Evolutionary conservation across 92 coral and sea anemone genomes (phyloP).

Genomic region (Umimayanthus chanpuru): DNA sequence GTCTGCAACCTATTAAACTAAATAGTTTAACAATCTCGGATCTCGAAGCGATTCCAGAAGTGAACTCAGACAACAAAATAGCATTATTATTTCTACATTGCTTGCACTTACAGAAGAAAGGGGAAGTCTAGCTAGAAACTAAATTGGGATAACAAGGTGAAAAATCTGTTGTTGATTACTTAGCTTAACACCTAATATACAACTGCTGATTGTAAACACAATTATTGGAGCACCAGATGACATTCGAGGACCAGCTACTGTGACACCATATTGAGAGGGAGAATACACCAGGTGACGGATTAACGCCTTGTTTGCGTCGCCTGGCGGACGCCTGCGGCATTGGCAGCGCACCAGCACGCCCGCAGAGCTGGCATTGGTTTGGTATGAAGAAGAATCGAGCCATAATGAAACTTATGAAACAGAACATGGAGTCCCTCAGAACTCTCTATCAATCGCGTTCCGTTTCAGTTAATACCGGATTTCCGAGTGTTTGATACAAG

Average conservation of each 20-base stretch:
- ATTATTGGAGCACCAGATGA: not conserved
- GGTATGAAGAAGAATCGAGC: not conserved
- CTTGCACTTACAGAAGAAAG: not conserved
- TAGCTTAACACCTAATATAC: conserved; percentile 3
- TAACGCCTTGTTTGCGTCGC: conserved; percentile 19
- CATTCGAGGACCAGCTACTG: not conserved
- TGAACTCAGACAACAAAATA: too few relatives aligned
- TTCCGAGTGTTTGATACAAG: not conserved
- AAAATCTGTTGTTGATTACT: not conserved
- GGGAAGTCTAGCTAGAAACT: conserved; percentile 10
- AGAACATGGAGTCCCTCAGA: not conserved
- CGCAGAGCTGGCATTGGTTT: not conserved
- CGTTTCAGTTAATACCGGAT: not conserved
- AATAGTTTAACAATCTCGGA: too few relatives aligned
- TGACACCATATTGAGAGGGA: not conserved
- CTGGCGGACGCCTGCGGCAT: conserved; percentile 17
- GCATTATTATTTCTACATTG: too few relatives aligned
- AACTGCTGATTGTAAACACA: not conserved
- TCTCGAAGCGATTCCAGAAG: too few relatives aligned
- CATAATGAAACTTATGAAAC: not conserved
- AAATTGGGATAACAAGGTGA: conserved; percentile 3
- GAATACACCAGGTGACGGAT: not conserved
- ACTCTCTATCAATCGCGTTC: not conserved
- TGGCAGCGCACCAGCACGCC: not conserved
- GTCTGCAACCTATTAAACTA: too few relatives aligned